Evolutionary conservation across 1,140 invertebrate species (phyloP), one percentile per base, ranked within the genome.

Genomic region (Chironomus tepperi): DNA sequence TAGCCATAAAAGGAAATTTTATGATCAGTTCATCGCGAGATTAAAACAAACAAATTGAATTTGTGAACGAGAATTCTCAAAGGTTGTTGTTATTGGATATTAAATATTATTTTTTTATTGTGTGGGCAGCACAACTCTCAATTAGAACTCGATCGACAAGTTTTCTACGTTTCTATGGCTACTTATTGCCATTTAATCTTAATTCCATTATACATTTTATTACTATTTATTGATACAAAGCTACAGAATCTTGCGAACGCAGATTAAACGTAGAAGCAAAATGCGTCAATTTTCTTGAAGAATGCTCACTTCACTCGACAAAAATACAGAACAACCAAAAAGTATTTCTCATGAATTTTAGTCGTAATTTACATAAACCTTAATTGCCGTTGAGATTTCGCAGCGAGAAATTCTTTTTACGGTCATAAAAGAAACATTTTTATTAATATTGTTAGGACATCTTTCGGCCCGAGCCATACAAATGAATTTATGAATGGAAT

Each of bases 81-180:
- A 34, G 24, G 18, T 73, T 24, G n/a, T 57, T 57, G 12, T 15
- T 15, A 57, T 10, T 15, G 12, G n/a, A 1, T 57, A 57, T 57
- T 57, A 57, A 57, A 57, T 3, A 57, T 34, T 57, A 57, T 57
- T 57, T 57, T 9, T 9, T 15, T 5, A 12, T 12, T n/a, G 72
- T 18, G 42, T 73, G 15, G 42, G 72, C 16, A 42, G 21, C 42
- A n/a, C 72, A 16, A 67, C 64, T 67, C 12, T 73, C 72, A 16
- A 18, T 73, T 67, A 76, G 67, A 67, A 43, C 65, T 21, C 43
- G 75, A 57, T 12, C 47, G 47, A 57, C 47, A n/a, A 57, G 47
- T 57, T 57, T 57, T 57, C 47, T 57, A 57, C 47, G 24, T 34
- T 34, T 34, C 24, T 34, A 34, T 34, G 24, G 24, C 24, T 34